Base-by-base conservation (phyloP, 2,113 vertebrate species). In the Orycteropus afer region DNA sequence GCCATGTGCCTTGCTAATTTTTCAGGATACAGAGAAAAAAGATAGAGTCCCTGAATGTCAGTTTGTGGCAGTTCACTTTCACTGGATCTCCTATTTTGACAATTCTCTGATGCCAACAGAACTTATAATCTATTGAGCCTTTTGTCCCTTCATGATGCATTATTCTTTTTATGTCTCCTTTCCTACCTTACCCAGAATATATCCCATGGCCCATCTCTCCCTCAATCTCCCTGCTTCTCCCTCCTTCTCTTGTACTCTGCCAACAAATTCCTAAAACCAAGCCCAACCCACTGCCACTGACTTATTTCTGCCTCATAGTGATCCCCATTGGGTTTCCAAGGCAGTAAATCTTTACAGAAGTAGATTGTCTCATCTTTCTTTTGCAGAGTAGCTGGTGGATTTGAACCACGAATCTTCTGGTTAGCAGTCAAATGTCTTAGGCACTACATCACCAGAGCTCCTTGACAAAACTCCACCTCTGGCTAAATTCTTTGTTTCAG, bases 41-140 rank as follows among this genome's bases (percentile, higher is more conserved):
- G 29, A 73, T 45, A 12, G 40, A 25, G 20, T 86, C 8, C 49
- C 79, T 71, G 53, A 40, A 32, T 14, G 42, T 45, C 17, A 0
- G 14, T 11, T 55, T 47, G 49, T 25, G 9, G 18, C 2, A 11
- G 9, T 12, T 67, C 37, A 49, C 27, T 57, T 2, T 51, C 42
- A 10, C 1, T 20, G 9, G 14, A 63, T 11, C 11, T 85, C 15
- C 17, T 32, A 0, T 5, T 9, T 11, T 15, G 0, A 7, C 11
- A 40, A 25, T 27, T 79, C 11, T 29, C n/a, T 53, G 17, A 37
- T 47, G 4, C 15, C 57, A 3, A 1, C 12, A 40, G 74, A 57
- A 47, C 42, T 29, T 71, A 17, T 6, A 5, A 27, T 42, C 1
- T 6, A 1, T 8, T 0, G 47, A 61, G 6, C 0, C 9, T 45